A percentile compares a stretch with the other conserved stretches of the same genome.
Conservation (phyloP, 1,140 invertebrate genomes). For the Saccostrea glomerata region DNA sequence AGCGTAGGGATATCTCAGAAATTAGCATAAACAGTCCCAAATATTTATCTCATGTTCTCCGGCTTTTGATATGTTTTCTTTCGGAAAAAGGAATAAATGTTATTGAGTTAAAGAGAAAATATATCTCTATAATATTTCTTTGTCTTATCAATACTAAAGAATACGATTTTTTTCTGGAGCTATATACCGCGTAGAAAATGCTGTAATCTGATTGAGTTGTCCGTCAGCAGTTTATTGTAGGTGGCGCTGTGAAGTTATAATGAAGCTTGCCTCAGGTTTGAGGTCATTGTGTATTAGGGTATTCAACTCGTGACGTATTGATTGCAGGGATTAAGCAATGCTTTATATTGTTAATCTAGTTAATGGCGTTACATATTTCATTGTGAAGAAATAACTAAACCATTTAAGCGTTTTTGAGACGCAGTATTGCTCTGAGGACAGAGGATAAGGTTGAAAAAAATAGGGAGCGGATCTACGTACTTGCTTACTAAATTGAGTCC, state of each 20-base stretch:
- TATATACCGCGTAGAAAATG: constrained; percentile 20
- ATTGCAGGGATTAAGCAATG: constrained; percentile 24
- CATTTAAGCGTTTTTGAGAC: background rate
- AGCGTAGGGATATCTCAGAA: background rate
- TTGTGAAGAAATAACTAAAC: background rate
- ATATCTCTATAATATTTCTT: background rate
- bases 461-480: no score
- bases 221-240: background rate
- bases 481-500: no score
- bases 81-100: background rate
- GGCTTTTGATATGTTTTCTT: background rate
- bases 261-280: constrained; percentile 15
- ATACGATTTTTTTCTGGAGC: background rate
- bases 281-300: constrained; percentile 35
- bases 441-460: no score
- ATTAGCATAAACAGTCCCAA: constrained; percentile 35
- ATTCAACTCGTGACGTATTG: constrained; percentile 33
- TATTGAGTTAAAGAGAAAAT: background rate
- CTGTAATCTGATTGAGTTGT: constrained; percentile 12
- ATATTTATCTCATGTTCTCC: background rate
- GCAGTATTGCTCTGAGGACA: no score
- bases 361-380: background rate
- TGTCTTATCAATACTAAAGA: background rate
- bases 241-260: background rate
- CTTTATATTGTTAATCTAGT: background rate